These are phyloP conservation scores for Pectinophora gossypiella DNA, from an alignment of 1,140 invertebrate genomes.

Conservation along the genomic window DNA sequence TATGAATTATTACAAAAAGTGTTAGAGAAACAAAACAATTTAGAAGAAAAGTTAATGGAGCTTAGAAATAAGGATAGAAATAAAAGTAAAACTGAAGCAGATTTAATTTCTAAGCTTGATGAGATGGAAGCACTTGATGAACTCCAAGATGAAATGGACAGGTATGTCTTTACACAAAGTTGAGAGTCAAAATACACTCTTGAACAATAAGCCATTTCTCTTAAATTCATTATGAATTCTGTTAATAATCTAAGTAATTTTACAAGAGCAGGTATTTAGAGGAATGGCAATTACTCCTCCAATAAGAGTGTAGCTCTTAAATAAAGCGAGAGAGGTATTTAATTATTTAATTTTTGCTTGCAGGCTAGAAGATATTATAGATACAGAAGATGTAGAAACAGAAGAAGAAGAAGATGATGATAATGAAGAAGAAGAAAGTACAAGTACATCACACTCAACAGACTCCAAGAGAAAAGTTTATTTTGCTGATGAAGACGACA, in stretches of 20 bases:
- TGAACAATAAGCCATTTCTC: too few relatives aligned
- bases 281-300: too few relatives aligned
- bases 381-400: constrained; percentile 18
- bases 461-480: constrained; percentile 45
- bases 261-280: too few relatives aligned
- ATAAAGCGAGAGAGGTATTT: too few relatives aligned
- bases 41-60: constrained; percentile 69
- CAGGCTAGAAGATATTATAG: constrained; percentile 18
- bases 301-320: too few relatives aligned
- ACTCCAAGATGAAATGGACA: constrained; percentile 75
- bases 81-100: constrained; percentile 60
- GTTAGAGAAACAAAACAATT: constrained; percentile 69
- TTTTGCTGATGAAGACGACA: constrained; percentile 59
- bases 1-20: constrained; percentile 61
- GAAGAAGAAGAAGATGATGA: neutral
- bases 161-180: too few relatives aligned
- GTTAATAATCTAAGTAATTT: too few relatives aligned
- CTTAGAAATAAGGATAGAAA: constrained; percentile 55
- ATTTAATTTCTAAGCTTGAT: constrained; percentile 71
- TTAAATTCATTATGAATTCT: too few relatives aligned
- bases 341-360: neutral
- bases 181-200: too few relatives aligned
- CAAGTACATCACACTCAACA: constrained; percentile 8
- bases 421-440: neutral
- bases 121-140: constrained; percentile 77